Percentiles rank a stretch among this genome's conserved stretches.
Conservation (phyloP, 2,888 invertebrate species). For the Pyrgus malvae region DNA sequence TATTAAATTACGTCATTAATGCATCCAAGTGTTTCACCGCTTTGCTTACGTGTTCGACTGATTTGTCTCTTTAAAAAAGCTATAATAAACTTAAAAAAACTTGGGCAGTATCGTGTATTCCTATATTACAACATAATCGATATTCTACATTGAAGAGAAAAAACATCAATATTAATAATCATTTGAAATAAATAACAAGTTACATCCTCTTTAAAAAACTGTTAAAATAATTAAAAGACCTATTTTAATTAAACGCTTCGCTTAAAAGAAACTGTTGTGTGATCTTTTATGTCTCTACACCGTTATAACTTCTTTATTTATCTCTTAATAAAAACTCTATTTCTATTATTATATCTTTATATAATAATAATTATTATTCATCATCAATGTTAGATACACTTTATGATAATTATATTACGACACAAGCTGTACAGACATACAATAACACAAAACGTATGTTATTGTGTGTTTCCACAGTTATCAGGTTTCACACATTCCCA, state of each 20-base stretch:
- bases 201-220: slow-evolving; percentile 73
- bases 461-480: slow-evolving; percentile 38
- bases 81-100: slow-evolving; percentile 59
- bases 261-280: slow-evolving; percentile 67
- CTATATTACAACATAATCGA: slow-evolving; percentile 75
- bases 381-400: slow-evolving; percentile 77
- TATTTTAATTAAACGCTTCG: slow-evolving; percentile 59
- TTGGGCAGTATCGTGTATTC: slow-evolving; percentile 75
- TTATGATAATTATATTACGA: slow-evolving; percentile 72
- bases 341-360: slow-evolving; percentile 78
- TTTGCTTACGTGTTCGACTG: slow-evolving; percentile 39
- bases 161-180: slow-evolving; percentile 79
- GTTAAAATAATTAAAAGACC: slow-evolving; percentile 76
- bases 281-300: slow-evolving; percentile 68
- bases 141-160: slow-evolving; percentile 69
- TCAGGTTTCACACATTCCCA: slow-evolving; percentile 44
- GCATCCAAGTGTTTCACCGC: slow-evolving; percentile 35
- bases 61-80: slow-evolving; percentile 44
- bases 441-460: slow-evolving; percentile 42
- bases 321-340: slow-evolving; percentile 81
- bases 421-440: slow-evolving; percentile 58
- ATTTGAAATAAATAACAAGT: slow-evolving; percentile 82
- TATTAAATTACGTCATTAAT: slow-evolving; percentile 46
- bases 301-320: slow-evolving; percentile 74
- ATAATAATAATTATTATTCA: slow-evolving; percentile 78